phyloP scores from a whole-genome alignment of 2,797 vertebrate species.

The Holocentrus rufus region DNA sequence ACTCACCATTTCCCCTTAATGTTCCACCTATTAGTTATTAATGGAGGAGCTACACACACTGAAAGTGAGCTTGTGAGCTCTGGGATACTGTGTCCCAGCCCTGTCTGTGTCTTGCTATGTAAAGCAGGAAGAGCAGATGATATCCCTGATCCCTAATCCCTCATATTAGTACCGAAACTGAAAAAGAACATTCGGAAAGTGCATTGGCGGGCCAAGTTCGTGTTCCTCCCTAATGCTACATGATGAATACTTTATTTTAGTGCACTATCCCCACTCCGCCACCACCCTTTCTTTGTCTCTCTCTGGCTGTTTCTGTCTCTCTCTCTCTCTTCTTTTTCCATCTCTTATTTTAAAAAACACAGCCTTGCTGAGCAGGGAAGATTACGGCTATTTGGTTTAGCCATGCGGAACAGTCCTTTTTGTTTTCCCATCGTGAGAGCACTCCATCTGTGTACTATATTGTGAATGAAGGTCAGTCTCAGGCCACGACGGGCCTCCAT shows the following conservation, averaged over 20 bases:
- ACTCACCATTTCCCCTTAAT: conserved; percentile 72
- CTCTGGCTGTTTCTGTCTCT: conserved; percentile 1
- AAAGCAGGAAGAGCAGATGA: conserved; percentile 50
- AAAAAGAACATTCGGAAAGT: conserved; percentile 41
- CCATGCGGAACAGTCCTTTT: conserved; percentile 48
- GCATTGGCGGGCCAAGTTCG: conserved; percentile 24
- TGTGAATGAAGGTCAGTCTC: conserved; percentile 64
- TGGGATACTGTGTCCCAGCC: conserved; percentile 51
- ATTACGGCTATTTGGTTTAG: conserved; percentile 42
- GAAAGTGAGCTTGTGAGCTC: conserved; percentile 71
- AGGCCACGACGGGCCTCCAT: conserved; percentile 43
- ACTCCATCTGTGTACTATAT: conserved; percentile 39
- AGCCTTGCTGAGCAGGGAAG: conserved; percentile 28
- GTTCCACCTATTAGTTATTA: conserved; percentile 79
- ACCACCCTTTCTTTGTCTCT: conserved; percentile 13
- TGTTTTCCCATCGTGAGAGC: conserved; percentile 36
- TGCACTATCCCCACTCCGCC: background rate
- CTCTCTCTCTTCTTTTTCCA: background rate
- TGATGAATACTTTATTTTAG: conserved; percentile 60
- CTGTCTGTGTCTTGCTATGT: conserved; percentile 54
- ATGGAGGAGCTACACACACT: conserved; percentile 67
- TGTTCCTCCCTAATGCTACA: conserved; percentile 40
- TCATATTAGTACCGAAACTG: conserved; percentile 39
- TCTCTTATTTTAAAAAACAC: conserved; percentile 7
- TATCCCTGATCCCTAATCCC: conserved; percentile 50